Conservation (phyloP, 2,888 invertebrate genomes). For the Glaucopsyche alexis region DNA sequence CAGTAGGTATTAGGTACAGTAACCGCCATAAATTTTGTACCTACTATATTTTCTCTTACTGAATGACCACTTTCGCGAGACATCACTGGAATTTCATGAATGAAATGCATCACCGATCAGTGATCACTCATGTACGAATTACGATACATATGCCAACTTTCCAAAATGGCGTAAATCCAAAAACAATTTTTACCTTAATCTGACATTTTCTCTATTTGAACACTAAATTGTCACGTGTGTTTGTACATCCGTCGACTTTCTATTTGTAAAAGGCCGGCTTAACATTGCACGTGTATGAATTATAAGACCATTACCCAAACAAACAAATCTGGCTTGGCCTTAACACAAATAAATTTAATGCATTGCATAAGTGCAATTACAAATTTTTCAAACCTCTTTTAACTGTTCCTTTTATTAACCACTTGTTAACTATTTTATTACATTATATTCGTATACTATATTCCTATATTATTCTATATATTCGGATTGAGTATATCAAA, state of each 20-base stretch:
- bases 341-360: background rate
- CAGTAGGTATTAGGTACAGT: too few species aligned
- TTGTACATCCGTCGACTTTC: slow-evolving; percentile 1
- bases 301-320: background rate
- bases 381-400: background rate
- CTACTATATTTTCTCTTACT: background rate
- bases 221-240: slow-evolving; percentile 4
- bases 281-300: background rate
- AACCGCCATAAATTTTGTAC: too few species aligned
- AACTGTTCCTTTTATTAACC: too few species aligned
- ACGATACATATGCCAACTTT: background rate
- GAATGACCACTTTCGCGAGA: background rate
- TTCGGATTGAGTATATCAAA: too few species aligned
- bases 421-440: too few species aligned
- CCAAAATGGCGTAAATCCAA: background rate
- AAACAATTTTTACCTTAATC: background rate
- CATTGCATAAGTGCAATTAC: background rate
- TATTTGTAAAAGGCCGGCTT: background rate
- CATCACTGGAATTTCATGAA: slow-evolving; percentile 8
- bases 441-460: too few species aligned
- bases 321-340: background rate
- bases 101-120: slow-evolving; percentile 20
- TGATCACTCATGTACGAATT: background rate
- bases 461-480: too few species aligned
- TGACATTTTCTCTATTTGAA: background rate